phyloP scores from a whole-genome alignment of 2,113 vertebrate genomes.

The Caranx ignobilis region DNA sequence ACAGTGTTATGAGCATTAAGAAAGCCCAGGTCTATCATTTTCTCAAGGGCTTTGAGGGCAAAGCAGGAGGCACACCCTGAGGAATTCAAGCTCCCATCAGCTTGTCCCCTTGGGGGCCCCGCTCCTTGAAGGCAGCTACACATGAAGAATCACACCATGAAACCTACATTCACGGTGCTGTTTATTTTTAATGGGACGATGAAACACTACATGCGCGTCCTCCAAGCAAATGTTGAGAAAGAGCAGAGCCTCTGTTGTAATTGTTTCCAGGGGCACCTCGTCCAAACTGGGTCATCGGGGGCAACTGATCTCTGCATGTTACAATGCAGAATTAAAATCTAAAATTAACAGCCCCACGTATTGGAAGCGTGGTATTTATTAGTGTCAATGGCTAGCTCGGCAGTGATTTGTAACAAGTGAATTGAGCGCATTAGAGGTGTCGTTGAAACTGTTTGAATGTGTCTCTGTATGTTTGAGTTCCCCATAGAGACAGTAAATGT shows the following conservation, averaged over 20 bases:
- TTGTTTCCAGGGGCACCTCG: conserved; percentile 9
- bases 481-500: neutral
- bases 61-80: conserved; percentile 36
- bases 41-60: conserved; percentile 26
- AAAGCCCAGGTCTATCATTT: conserved; percentile 39
- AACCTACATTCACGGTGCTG: neutral
- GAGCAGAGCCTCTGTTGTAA: neutral
- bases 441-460: conserved; percentile 8
- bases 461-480: neutral
- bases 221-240: conserved; percentile 5
- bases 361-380: neutral
- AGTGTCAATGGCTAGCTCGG: neutral
- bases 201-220: conserved; percentile 1
- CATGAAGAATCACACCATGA: conserved; percentile 26
- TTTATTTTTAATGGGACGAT: conserved; percentile 18
- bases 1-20: conserved; percentile 23
- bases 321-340: neutral
- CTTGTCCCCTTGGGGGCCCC: neutral
- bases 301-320: neutral
- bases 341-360: neutral
- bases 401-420: neutral
- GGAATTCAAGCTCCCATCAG: conserved; percentile 42
- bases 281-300: neutral
- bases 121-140: conserved; percentile 24
- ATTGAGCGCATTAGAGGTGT: neutral